Base-by-base conservation (phyloP, 1,140 invertebrate species). In the Drosophila teissieri region DNA sequence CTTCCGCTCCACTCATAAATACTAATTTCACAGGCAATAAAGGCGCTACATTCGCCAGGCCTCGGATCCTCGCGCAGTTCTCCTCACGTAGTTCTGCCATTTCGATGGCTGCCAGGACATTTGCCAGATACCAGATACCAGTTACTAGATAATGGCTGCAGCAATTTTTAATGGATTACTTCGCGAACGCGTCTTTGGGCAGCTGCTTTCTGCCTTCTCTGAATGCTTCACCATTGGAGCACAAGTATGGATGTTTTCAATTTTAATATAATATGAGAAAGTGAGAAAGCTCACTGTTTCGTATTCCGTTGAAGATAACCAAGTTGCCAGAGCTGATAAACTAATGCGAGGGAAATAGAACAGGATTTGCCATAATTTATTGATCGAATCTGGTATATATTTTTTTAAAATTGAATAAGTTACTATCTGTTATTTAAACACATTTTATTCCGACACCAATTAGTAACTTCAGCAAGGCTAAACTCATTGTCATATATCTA, bases 21-120 rank as follows among this genome's bases (percentile, higher is more conserved):
- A 91, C 90, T 91, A 91, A 91, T 91, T 91, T 91, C 90, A 85
- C 86, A 88, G 90, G 83, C 90, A 82, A 91, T 91, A 91, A 91
- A 91, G 90, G 78, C 60, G 56, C 62, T 60, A 85, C 82, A 81
- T 84, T 85, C 73, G 78, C 82, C 82, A 86, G 68, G 69, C 58
- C 34, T 44, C 24, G 39, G 55, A 72, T 57, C 52, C 56, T 60
- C 57, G 54, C 65, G 49, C 46, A 19, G 19, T 19, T 19, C 46
- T 49, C 36, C 74, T 72, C 83, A 88, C 82, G 83, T 88, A 88
- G 53, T 76, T 37, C 27, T 78, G 73, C 83, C 78, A 67, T 82
- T 82, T 82, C 73, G 79, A 80, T 77, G 62, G 62, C 55, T 52
- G 56, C 48, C 70, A 82, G 82, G 82, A 86, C 82, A 82, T 79